A percentile compares a stretch with the other conserved stretches of the same genome.
Conservation (phyloP, 1,140 invertebrate species). For the Dysdera silvatica region DNA sequence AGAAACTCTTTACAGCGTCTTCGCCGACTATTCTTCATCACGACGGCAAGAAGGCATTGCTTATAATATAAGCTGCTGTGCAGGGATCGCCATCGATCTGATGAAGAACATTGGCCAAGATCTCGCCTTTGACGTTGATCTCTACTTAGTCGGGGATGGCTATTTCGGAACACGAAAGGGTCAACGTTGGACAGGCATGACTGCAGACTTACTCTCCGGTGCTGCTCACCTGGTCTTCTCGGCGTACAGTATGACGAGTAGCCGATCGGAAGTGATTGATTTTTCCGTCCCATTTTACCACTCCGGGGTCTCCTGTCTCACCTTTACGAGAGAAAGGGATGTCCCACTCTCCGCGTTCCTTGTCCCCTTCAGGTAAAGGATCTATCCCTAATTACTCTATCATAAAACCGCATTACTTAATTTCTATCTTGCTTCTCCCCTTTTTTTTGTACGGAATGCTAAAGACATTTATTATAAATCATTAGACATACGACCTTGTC, state of each 20-base stretch:
- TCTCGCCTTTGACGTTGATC: slow-evolving; percentile 74
- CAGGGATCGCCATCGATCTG: slow-evolving; percentile 83
- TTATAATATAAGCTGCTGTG: slow-evolving; percentile 66
- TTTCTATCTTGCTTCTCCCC: too few relatives aligned
- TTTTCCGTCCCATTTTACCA: slow-evolving; percentile 85
- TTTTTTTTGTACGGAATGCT: too few relatives aligned
- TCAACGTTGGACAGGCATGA: slow-evolving; percentile 67
- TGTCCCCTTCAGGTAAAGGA: slow-evolving; percentile 58
- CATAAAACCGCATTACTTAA: too few relatives aligned
- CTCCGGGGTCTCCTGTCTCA: slow-evolving; percentile 75
- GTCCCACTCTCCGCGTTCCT: slow-evolving; percentile 80
- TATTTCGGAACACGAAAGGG: slow-evolving; percentile 53
- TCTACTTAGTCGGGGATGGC: slow-evolving; percentile 77
- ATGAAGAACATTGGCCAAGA: slow-evolving; percentile 72
- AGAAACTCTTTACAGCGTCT: slow-evolving; percentile 39
- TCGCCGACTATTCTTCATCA: slow-evolving; percentile 33
- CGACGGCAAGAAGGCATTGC: slow-evolving; percentile 35
- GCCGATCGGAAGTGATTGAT: slow-evolving; percentile 58
- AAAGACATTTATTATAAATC: too few relatives aligned
- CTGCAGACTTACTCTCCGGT: slow-evolving; percentile 72
- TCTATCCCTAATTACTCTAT: background rate
- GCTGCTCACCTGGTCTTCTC: slow-evolving; percentile 82
- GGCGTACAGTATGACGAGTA: slow-evolving; percentile 70
- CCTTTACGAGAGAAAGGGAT: slow-evolving; percentile 62
- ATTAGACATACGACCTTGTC: too few relatives aligned